phyloP scores from a whole-genome alignment of 2,888 invertebrate genomes.

The Eretmocerus hayati region DNA sequence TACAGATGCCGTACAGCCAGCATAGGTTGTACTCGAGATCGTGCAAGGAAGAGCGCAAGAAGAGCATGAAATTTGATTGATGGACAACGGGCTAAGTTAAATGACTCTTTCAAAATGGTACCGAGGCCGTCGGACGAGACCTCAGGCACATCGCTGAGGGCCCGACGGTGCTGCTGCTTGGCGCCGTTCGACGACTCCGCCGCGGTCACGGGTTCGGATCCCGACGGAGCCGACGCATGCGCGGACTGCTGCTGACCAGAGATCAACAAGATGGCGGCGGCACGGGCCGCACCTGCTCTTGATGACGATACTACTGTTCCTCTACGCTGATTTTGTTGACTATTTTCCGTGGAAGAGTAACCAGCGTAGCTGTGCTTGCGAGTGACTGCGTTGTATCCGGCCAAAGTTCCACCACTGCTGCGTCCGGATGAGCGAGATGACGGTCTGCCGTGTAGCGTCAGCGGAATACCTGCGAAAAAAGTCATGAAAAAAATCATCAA shows the following conservation, averaged over 20 bases:
- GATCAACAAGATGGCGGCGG: slow-evolving; percentile 92
- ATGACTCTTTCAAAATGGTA: too few relatives aligned
- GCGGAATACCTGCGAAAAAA: slow-evolving; percentile 52
- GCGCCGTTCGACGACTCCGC: slow-evolving; percentile 35
- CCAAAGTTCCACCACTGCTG: slow-evolving; percentile 44
- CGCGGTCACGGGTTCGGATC: slow-evolving; percentile 41
- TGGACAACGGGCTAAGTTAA: too few relatives aligned
- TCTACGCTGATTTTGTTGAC: slow-evolving; percentile 51
- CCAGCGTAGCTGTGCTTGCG: slow-evolving; percentile 42
- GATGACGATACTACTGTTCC: slow-evolving; percentile 72
- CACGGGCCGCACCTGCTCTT: slow-evolving; percentile 84
- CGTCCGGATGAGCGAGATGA: slow-evolving; percentile 55
- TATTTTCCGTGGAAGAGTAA: slow-evolving; percentile 45
- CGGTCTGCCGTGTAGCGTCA: slow-evolving; percentile 56
- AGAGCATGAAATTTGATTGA: too few relatives aligned
- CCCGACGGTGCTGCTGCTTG: slow-evolving; percentile 42
- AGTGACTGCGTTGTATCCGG: slow-evolving; percentile 51
- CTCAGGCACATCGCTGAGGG: slow-evolving; percentile 46
- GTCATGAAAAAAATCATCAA: too few relatives aligned
- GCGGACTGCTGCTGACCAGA: slow-evolving; percentile 67
- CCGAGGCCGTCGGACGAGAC: slow-evolving; percentile 46
- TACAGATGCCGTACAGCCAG: too few relatives aligned
- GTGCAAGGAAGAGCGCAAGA: too few relatives aligned
- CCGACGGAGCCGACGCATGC: too few relatives aligned
- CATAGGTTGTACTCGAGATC: too few relatives aligned